These are phyloP conservation scores for Aleiodes alternator DNA, from an alignment of 2,888 invertebrate species.

Conservation along the genomic window DNA sequence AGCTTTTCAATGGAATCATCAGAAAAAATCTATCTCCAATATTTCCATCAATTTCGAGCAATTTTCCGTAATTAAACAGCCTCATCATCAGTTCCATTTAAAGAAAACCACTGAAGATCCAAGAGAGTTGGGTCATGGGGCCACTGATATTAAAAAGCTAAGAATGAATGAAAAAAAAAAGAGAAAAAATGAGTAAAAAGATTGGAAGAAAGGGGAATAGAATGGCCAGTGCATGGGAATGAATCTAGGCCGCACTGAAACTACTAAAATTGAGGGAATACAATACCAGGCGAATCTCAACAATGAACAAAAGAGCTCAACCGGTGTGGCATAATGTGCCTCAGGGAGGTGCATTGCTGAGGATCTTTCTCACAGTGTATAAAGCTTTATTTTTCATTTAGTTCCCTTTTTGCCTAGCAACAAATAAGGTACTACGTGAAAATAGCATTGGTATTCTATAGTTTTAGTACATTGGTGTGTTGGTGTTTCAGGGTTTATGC, in stretches of 20 bases:
- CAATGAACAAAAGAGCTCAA: slow-evolving; percentile 67
- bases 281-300: slow-evolving; percentile 69
- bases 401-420: slow-evolving; percentile 12
- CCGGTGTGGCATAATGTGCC: slow-evolving; percentile 63
- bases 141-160: slow-evolving; percentile 21
- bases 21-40: no score
- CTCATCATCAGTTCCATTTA: background rate
- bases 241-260: slow-evolving; percentile 58
- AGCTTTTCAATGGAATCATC: no score
- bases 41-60: background rate
- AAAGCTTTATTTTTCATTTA: slow-evolving; percentile 34
- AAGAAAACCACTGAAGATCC: background rate
- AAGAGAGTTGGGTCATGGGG: slow-evolving; percentile 36
- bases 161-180: background rate
- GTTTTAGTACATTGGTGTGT: background rate
- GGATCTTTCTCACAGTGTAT: slow-evolving; percentile 52
- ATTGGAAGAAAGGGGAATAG: slow-evolving; percentile 5
- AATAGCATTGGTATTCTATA: slow-evolving; percentile 2
- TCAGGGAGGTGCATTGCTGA: slow-evolving; percentile 58
- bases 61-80: background rate
- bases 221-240: slow-evolving; percentile 32
- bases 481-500: no score
- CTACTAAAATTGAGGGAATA: slow-evolving; percentile 62
- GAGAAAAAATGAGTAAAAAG: background rate
- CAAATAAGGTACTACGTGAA: background rate